phyloP scores from a whole-genome alignment of 1,140 invertebrate species.

The Bombus pyrosoma region DNA sequence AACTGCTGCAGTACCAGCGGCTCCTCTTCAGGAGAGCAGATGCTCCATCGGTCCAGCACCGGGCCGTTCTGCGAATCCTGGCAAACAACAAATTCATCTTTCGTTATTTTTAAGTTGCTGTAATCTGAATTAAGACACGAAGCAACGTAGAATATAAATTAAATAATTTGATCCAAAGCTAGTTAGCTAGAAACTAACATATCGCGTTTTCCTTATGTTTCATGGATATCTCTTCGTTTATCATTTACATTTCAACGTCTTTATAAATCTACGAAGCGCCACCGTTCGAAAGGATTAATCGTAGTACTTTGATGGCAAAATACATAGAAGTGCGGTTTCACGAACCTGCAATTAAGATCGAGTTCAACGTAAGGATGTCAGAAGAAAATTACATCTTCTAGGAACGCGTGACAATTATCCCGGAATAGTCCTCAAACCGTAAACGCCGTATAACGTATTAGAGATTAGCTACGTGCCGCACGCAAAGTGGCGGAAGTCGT shows the following conservation, averaged over 20 bases:
- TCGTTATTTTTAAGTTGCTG: background rate
- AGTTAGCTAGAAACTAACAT: too few relatives aligned
- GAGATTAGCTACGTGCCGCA: background rate
- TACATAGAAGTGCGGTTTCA: background rate
- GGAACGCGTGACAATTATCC: constrained; percentile 1
- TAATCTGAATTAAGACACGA: too few relatives aligned
- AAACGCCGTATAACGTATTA: background rate
- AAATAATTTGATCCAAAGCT: too few relatives aligned
- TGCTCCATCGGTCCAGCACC: constrained; percentile 91
- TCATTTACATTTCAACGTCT: too few relatives aligned
- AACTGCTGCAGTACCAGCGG: constrained; percentile 93
- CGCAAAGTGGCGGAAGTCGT: constrained; percentile 5
- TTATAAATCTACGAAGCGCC: background rate
- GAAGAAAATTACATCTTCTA: background rate
- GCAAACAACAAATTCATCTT: constrained; percentile 59
- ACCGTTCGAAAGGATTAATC: background rate
- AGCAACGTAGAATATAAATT: too few relatives aligned
- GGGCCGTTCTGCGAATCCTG: constrained; percentile 88
- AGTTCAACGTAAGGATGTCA: too few relatives aligned
- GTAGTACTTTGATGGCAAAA: background rate
- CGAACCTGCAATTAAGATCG: background rate
- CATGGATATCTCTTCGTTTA: too few relatives aligned
- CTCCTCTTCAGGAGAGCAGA: constrained; percentile 92
- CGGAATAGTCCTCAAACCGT: background rate
- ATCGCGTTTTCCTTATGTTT: too few relatives aligned